A percentile compares a stretch with the other conserved stretches of the same genome.
Evolutionary conservation across 2,797 vertebrate species (phyloP).

Genomic region (Lithobates pipiens): DNA sequence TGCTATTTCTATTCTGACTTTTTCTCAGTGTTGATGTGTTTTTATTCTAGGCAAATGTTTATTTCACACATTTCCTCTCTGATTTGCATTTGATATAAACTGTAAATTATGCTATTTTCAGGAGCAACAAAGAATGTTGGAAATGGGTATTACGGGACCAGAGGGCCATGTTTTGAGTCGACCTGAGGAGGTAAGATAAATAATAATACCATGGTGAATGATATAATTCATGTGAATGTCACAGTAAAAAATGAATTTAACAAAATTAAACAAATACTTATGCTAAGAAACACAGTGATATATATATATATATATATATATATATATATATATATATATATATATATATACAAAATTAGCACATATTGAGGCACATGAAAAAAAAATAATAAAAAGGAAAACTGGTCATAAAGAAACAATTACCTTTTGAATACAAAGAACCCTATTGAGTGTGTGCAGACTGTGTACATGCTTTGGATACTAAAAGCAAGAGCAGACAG

Average conservation of each 20-base stretch:
- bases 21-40: too few relatives aligned
- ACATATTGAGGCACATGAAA: not conserved
- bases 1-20: not conserved
- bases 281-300: too few relatives aligned
- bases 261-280: too few relatives aligned
- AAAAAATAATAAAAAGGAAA: not conserved
- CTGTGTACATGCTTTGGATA: not conserved
- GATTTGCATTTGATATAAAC: not conserved
- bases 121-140: slow-evolving; percentile 95
- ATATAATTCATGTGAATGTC: not conserved
- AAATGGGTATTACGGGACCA: slow-evolving; percentile 97
- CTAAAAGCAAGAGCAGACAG: not conserved
- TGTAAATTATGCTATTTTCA: slow-evolving; percentile 64
- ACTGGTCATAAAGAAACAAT: not conserved
- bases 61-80: not conserved
- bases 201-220: not conserved
- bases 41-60: not conserved
- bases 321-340: too few relatives aligned
- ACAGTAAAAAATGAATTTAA: too few relatives aligned
- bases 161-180: slow-evolving; percentile 96
- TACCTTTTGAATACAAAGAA: too few relatives aligned
- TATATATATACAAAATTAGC: too few relatives aligned
- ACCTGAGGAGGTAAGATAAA: slow-evolving; percentile 89
- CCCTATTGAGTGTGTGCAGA: too few relatives aligned
- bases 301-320: too few relatives aligned